Conservation (phyloP, 2,113 vertebrate species). For the Bucco capensis region DNA sequence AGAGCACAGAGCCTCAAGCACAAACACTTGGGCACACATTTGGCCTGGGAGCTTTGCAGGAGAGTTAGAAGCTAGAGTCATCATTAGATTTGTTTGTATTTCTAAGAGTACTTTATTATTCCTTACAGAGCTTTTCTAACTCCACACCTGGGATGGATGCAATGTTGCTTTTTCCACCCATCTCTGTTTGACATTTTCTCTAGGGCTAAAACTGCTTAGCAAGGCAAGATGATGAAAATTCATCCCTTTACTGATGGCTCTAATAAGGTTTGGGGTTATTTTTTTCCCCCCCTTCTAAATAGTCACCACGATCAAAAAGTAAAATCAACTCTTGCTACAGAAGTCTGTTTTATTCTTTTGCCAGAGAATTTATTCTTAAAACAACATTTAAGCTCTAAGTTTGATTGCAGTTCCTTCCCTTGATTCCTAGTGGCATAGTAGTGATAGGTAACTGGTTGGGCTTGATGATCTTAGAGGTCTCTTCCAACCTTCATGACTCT, state of each 20-base stretch:
- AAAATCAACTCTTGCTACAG: constrained; percentile 42
- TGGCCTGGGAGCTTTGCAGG: background rate
- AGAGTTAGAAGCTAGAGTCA: background rate
- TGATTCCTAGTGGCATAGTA: too few relatives aligned
- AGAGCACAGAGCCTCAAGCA: background rate
- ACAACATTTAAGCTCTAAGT: constrained; percentile 51
- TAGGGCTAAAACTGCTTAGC: constrained; percentile 58
- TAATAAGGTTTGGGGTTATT: constrained; percentile 23
- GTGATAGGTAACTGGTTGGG: too few relatives aligned
- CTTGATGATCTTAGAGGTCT: too few relatives aligned
- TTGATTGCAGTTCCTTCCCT: constrained; percentile 29
- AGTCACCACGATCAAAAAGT: constrained; percentile 58
- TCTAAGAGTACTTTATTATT: constrained; percentile 43
- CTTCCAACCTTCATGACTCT: too few relatives aligned
- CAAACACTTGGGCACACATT: background rate
- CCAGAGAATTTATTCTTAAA: constrained; percentile 30
- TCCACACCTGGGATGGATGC: constrained; percentile 51
- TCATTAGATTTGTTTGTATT: constrained; percentile 3
- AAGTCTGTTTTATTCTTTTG: constrained; percentile 20
- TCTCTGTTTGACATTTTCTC: constrained; percentile 68
- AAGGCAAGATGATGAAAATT: constrained; percentile 70
- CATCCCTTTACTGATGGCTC: constrained; percentile 61
- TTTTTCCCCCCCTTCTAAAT: constrained; percentile 47
- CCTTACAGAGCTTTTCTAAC: constrained; percentile 44
- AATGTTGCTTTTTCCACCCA: background rate